Percentiles rank a stretch among this genome's conserved stretches.
These are phyloP conservation scores for Epiperipatus broadwayi DNA, from an alignment of 2,888 invertebrate species.

Conservation along the genomic window DNA sequence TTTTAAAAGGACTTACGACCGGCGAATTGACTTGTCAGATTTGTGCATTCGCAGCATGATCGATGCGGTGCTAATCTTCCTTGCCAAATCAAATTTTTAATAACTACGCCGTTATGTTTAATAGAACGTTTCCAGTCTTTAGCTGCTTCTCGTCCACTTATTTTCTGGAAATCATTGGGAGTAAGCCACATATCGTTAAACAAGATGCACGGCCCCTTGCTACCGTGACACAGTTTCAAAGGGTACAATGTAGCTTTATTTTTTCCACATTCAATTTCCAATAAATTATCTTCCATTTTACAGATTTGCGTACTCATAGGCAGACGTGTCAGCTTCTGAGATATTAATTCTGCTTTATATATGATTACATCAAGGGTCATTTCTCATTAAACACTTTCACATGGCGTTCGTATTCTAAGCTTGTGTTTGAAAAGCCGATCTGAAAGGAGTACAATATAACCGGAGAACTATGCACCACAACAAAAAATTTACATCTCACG, in stretches of 20 bases:
- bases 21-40: slow-evolving; percentile 20
- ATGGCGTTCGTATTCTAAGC: too few species aligned
- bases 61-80: slow-evolving; percentile 30
- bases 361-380: too few species aligned
- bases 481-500: too few species aligned
- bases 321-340: too few species aligned
- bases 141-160: slow-evolving; percentile 33
- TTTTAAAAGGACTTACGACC: slow-evolving; percentile 12
- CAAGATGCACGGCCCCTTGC: slow-evolving; percentile 32
- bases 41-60: slow-evolving; percentile 27
- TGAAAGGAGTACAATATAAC: too few species aligned
- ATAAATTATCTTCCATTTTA: slow-evolving; percentile 20
- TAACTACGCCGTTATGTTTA: slow-evolving; percentile 31
- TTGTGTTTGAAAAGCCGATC: too few species aligned
- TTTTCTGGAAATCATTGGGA: slow-evolving; percentile 33
- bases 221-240: slow-evolving; percentile 29
- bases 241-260: slow-evolving; percentile 27
- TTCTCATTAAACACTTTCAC: too few species aligned
- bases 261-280: slow-evolving; percentile 28
- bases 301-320: too few species aligned
- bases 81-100: slow-evolving; percentile 31
- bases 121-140: slow-evolving; percentile 34
- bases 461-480: too few species aligned
- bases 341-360: too few species aligned
- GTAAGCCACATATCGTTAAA: slow-evolving; percentile 30